These are phyloP conservation scores for Nyctibius grandis DNA, from an alignment of 2,797 vertebrate species.

Conservation along the genomic window DNA sequence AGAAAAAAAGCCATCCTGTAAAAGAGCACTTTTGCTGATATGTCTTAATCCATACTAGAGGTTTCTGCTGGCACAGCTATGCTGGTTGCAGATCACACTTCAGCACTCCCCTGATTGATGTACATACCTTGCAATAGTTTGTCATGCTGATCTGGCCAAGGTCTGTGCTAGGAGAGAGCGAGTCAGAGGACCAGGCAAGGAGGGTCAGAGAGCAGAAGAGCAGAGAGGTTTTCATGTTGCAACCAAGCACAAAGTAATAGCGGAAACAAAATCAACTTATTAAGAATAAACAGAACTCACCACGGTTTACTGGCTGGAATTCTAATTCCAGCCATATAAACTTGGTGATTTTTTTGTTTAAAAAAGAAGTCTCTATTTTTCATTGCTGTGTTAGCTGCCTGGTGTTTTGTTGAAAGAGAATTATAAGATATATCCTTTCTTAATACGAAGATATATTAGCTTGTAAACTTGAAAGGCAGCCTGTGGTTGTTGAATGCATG, in stretches of 20 bases:
- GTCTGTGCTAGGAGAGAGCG: not conserved
- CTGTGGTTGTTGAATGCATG: not conserved
- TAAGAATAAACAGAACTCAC: not conserved
- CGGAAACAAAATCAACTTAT: not conserved
- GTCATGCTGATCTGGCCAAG: not conserved
- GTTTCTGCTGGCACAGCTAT: slow-evolving; percentile 45
- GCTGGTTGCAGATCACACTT: slow-evolving; percentile 39
- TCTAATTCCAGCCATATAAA: not conserved
- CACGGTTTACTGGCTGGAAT: not conserved
- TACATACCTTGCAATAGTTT: not conserved
- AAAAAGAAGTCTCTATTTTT: not conserved
- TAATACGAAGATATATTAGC: not conserved
- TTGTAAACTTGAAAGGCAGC: not conserved
- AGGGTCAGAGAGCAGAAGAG: not conserved
- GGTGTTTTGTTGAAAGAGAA: not conserved
- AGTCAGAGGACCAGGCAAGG: not conserved
- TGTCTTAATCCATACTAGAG: not conserved
- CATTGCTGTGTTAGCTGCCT: not conserved
- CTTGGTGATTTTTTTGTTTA: not conserved
- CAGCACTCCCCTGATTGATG: slow-evolving; percentile 37
- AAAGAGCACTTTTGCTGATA: slow-evolving; percentile 37
- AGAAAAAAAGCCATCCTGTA: not conserved
- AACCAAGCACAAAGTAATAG: not conserved
- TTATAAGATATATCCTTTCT: not conserved
- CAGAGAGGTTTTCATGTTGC: not conserved